Conservation (phyloP, 2,888 invertebrate species). For the Morpho helenor region DNA sequence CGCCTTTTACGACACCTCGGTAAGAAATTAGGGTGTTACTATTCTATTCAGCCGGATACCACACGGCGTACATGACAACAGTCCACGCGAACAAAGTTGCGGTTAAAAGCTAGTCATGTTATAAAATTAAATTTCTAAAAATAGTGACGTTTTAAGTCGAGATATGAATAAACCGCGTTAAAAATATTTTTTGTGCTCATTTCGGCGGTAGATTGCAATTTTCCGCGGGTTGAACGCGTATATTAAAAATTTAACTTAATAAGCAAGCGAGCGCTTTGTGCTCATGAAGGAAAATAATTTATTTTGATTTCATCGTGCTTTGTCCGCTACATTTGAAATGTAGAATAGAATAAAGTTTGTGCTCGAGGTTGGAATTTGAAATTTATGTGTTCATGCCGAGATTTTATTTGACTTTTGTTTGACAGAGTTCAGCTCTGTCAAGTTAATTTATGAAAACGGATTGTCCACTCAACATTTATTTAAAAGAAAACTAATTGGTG, state of each 20-base stretch:
- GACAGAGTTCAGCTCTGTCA: too few relatives aligned
- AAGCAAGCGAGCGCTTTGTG: conserved; percentile 44
- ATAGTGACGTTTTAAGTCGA: conserved; percentile 8
- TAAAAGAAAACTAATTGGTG: neutral
- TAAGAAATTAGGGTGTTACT: too few relatives aligned
- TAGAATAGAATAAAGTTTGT: neutral
- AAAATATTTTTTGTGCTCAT: conserved; percentile 30
- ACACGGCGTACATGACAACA: too few relatives aligned
- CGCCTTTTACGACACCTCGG: too few relatives aligned
- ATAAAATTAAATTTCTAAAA: neutral
- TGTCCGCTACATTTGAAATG: conserved; percentile 16
- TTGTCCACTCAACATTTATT: neutral
- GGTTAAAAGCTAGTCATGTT: neutral
- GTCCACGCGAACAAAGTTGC: too few relatives aligned
- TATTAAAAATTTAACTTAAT: conserved; percentile 78
- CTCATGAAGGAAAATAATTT: conserved; percentile 31
- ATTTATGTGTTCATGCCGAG: too few relatives aligned
- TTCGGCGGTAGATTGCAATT: conserved; percentile 65
- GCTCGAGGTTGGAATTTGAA: too few relatives aligned
- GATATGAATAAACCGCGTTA: conserved; percentile 21
- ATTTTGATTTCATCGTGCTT: conserved; percentile 28
- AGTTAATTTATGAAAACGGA: too few relatives aligned
- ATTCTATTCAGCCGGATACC: too few relatives aligned
- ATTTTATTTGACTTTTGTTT: neutral
- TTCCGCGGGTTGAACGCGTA: conserved; percentile 69